Evolutionary conservation across 2,888 invertebrate genomes (phyloP), one percentile per base, ranked within the genome.

Genomic region (Tribolium freemani): DNA sequence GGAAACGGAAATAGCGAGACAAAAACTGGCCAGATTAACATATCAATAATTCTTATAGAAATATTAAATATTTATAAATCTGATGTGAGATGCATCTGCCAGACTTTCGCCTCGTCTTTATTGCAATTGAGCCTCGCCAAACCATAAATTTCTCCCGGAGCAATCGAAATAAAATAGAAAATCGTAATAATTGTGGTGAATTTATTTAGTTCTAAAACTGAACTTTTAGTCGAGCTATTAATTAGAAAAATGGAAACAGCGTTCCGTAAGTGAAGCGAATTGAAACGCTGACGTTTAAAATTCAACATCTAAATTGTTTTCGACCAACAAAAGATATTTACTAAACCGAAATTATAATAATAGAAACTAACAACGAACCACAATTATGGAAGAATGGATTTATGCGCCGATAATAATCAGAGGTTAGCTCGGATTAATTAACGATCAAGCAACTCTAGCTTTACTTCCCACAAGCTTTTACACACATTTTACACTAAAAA

Each of bases 321-420:
- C 11, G 10, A 38, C 38, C 21, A 30, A 56, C 56, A 56, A 56
- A 30, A 57, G 57, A 44, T 57, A 57, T 38, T 38, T 44, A 57
- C 57, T 57, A 57, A 16, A 20, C 44, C 44, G 13, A 57, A 57
- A 57, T 57, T 57, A 57, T 57, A 57, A 57, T 57, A 57, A 57
- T 57, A 57, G 57, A 57, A 57, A 57, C 57, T 38, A 57, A 38
- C 57, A 38, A 13, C 31, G 44, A 44, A 31, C 57, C 11, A 10
- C 57, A 57, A 57, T 57, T 57, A 57, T 44, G 38, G 57, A 56
- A 56, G 56, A 56, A 56, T 56, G 56, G 11, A 57, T 57, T 57
- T 57, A 57, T 57, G 20, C 44, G 9, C 11, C 16, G 57, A 57
- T 57, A 57, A 44, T 44, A 57, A 57, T 57, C 57, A 57, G 44